These are phyloP conservation scores for Eubasilissa splendida DNA, from an alignment of 2,888 invertebrate species.

Conservation along the genomic window DNA sequence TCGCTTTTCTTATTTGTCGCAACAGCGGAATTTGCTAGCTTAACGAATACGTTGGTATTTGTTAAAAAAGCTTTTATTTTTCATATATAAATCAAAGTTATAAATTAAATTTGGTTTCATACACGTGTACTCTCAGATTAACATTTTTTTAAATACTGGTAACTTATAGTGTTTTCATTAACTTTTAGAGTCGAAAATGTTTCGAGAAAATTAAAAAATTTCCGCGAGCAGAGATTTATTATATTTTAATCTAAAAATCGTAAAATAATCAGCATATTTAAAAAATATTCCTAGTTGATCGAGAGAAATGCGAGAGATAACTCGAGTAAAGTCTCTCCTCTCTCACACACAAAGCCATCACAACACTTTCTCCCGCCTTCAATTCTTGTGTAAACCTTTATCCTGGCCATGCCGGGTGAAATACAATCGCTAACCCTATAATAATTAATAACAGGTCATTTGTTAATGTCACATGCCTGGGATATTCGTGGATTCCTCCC, in stretches of 20 bases:
- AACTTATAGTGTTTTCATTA: too few species aligned
- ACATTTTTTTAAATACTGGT: not conserved
- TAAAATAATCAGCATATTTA: not conserved
- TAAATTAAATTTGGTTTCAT: not conserved
- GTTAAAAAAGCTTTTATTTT: slow-evolving; percentile 16
- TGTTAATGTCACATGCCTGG: slow-evolving; percentile 60
- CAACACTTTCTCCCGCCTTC: slow-evolving; percentile 42
- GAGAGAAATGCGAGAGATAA: too few species aligned
- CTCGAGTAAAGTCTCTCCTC: not conserved
- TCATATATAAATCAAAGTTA: slow-evolving; percentile 1
- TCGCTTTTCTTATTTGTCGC: slow-evolving; percentile 24
- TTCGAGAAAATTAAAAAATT: not conserved
- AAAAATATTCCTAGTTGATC: not conserved
- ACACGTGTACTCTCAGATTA: not conserved
- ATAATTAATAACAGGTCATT: slow-evolving; percentile 64
- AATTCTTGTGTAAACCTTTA: slow-evolving; percentile 50
- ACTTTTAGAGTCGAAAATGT: not conserved
- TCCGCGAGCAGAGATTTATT: too few species aligned
- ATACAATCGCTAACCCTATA: slow-evolving; percentile 52
- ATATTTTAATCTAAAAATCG: slow-evolving; percentile 1
- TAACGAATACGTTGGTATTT: not conserved
- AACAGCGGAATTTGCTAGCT: slow-evolving; percentile 8
- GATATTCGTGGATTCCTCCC: slow-evolving; percentile 25
- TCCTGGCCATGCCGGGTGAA: slow-evolving; percentile 36
- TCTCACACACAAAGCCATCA: slow-evolving; percentile 23